These are phyloP conservation scores for Microctenopoma stevenorrisi DNA, from an alignment of 2,797 vertebrate genomes.

Conservation along the genomic window DNA sequence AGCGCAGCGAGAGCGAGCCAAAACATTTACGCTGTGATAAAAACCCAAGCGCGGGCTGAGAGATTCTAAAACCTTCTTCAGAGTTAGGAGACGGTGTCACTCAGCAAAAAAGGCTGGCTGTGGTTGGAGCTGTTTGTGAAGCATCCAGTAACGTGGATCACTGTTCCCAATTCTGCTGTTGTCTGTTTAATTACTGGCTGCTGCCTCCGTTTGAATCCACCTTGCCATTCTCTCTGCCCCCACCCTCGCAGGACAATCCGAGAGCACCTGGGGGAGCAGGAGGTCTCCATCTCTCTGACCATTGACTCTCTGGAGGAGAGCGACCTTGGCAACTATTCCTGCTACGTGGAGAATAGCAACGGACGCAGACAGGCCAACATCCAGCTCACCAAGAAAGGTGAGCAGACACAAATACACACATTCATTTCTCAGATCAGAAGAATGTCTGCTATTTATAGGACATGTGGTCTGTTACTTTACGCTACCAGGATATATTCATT, in stretches of 20 bases:
- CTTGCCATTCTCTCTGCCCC: conserved; percentile 39
- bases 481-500: conserved; percentile 29
- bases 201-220: neutral
- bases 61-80: too few species aligned
- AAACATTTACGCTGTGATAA: too few species aligned
- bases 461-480: neutral
- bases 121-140: too few species aligned
- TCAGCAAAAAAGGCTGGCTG: too few species aligned
- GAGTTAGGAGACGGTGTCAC: too few species aligned
- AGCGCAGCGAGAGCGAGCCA: too few species aligned
- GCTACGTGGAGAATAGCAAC: conserved; percentile 95
- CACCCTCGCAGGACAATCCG: conserved; percentile 87
- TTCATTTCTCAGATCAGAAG: neutral
- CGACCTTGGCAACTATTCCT: conserved; percentile 98
- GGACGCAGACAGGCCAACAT: conserved; percentile 92
- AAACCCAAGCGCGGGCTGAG: too few species aligned
- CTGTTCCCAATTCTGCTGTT: too few species aligned
- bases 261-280: conserved; percentile 96
- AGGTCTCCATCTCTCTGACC: conserved; percentile 95
- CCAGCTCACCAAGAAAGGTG: conserved; percentile 93
- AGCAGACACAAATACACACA: conserved; percentile 31
- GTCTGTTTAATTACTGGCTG: too few species aligned
- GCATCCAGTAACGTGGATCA: too few species aligned
- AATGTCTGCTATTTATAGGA: neutral
- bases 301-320: conserved; percentile 92